Evolutionary conservation across 2,113 vertebrate genomes (phyloP), one percentile per base, ranked within the genome.

Genomic region (Siphamia tubifer): DNA sequence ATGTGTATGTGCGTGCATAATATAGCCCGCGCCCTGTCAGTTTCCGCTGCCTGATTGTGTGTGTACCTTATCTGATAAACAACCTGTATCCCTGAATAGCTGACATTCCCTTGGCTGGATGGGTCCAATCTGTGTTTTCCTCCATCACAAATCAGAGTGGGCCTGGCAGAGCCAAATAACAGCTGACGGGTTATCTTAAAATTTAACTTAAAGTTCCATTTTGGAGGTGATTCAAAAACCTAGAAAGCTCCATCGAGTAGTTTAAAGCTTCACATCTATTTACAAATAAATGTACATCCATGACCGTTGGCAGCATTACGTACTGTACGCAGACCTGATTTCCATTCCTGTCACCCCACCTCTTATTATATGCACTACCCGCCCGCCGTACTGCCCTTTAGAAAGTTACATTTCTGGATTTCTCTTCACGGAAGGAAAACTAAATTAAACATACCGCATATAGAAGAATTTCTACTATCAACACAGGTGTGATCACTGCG

Each of bases 21-120:
- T 78, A 45, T 38, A 68, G 70, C 64, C 43, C 71, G 68, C 55
- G 52, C 66, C 51, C 55, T 49, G 79, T 83, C 20, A 60, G 72
- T 78, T 84, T 88, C 79, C 43, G 27, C 52, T 48, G 69, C 70
- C 68, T 87, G 87, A 88, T 84, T 89, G 77, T 78, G 73, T 88
- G 83, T 88, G 84, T 90, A 88, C 69, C 85, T 83, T 85, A 87
- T 87, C 81, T 84, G 82, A 86, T 88, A 89, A 90, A 89, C 87
- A 89, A 84, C 44, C 68, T 83, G 69, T 38, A 74, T 35, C 69
- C 24, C 58, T 55, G 66, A 82, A 87, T 84, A 68, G 45, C 67
- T 73, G 79, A 80, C 84, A 86, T 86, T 84, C 84, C 45, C 69
- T 63, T 73, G 60, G 77, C 74, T 79, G 56, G 72, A 85, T 70